These are phyloP conservation scores for Lepus europaeus DNA, from an alignment of 2,113 vertebrate species.

Conservation along the genomic window DNA sequence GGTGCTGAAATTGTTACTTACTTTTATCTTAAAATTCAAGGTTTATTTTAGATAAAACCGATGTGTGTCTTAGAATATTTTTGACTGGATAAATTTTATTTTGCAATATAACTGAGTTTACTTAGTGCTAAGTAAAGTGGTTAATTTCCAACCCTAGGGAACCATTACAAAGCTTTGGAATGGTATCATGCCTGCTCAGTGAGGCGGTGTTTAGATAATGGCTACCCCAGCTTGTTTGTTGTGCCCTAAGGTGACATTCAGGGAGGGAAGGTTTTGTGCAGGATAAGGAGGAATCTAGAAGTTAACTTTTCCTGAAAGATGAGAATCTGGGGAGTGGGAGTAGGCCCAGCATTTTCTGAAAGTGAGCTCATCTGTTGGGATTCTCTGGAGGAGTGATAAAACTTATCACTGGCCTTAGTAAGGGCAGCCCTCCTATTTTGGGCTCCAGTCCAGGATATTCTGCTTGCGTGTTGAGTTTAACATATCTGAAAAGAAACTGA, in stretches of 20 bases:
- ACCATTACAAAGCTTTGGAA: background rate
- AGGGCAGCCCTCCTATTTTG: background rate
- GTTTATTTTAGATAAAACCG: slow-evolving; percentile 2
- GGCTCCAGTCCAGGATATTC: background rate
- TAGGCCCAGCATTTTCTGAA: background rate
- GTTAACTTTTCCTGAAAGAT: background rate
- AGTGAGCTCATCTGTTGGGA: background rate
- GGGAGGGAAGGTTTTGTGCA: background rate
- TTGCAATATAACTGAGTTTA: background rate
- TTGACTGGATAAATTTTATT: background rate
- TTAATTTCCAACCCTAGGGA: background rate
- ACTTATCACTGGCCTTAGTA: background rate
- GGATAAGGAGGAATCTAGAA: background rate
- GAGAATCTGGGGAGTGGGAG: background rate
- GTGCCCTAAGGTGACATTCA: background rate
- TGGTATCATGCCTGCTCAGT: background rate
- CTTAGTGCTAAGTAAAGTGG: background rate
- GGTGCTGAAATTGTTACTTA: slow-evolving; percentile 11
- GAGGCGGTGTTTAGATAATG: background rate
- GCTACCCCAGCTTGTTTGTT: background rate
- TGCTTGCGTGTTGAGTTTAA: background rate
- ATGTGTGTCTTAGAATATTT: background rate
- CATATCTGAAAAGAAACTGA: background rate
- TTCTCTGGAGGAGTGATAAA: background rate
- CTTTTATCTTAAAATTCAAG: background rate